Evolutionary conservation across 2,888 invertebrate genomes (phyloP).

Genomic region (Isoperla grammatica): DNA sequence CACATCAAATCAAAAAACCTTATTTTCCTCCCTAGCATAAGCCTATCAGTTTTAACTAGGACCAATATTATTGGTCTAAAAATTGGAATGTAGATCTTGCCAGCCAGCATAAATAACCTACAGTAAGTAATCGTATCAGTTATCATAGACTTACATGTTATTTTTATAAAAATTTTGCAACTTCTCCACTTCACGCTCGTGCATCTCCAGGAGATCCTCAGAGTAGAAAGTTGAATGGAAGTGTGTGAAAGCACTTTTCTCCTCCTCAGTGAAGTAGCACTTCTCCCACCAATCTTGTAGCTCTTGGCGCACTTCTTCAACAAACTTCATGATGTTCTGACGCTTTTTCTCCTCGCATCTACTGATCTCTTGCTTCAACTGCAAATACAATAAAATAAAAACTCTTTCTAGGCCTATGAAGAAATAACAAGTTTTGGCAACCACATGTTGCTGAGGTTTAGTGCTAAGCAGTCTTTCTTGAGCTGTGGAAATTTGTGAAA

Average conservation of each 20-base stretch:
- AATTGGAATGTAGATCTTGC: slow-evolving; percentile 6
- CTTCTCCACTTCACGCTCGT: slow-evolving; percentile 70
- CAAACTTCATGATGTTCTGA: slow-evolving; percentile 61
- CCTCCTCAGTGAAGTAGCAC: slow-evolving; percentile 60
- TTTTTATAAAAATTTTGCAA: slow-evolving; percentile 59
- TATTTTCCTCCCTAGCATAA: too few species aligned
- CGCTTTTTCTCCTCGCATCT: slow-evolving; percentile 69
- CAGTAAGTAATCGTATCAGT: slow-evolving; percentile 1
- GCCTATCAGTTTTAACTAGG: too few species aligned
- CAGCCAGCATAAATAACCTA: slow-evolving; percentile 16
- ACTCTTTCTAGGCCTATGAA: too few species aligned
- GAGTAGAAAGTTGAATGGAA: slow-evolving; percentile 64
- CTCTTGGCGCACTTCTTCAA: slow-evolving; percentile 64
- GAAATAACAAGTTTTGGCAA: too few species aligned
- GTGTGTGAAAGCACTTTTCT: slow-evolving; percentile 57
- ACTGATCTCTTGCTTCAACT: slow-evolving; percentile 63
- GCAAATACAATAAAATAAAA: too few species aligned
- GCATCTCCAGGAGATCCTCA: slow-evolving; percentile 71
- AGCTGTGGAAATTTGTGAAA: too few species aligned
- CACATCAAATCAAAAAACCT: too few species aligned
- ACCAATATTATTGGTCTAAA: too few species aligned
- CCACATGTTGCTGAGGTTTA: too few species aligned
- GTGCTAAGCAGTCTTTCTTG: too few species aligned
- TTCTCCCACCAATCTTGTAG: slow-evolving; percentile 70
- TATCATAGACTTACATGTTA: slow-evolving; percentile 59